Base-by-base conservation (phyloP, 1,140 invertebrate genomes). In the Ditylenchus dipsaci region DNA sequence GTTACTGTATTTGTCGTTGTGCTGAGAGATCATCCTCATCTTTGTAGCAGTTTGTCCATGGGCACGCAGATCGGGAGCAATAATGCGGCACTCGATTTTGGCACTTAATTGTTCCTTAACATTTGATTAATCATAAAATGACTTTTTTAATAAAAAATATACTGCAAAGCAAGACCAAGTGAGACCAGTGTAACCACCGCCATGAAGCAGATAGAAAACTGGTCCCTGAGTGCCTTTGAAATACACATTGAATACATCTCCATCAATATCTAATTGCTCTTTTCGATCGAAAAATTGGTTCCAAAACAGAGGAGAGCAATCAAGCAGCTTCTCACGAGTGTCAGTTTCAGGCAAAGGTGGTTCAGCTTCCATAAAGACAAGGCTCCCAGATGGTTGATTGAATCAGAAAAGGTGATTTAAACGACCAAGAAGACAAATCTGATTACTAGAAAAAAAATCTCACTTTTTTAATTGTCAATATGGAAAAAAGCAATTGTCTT, bases 11-110 rank as follows among this genome's bases (percentile, higher is more conserved):
- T 64, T 80, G 79, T 0, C 45, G 47, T 47, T 76, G 78, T n/a
- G 70, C 63, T n/a, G 79, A 81, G 5, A 82, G 57, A 59, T 83
- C 72, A 13, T 67, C 23, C 8, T 76, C 69, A 45, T 78, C 71
- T n/a, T 56, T 43, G 72, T 73, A 58, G 60, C 26, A 1, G 77
- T 76, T 43, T 76, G 62, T 7, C 80, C 80, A 62, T 82, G 80
- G 19, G 72, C 82, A 13, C 80, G 67, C 17, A 83, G 63, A 79
- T 82, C 80, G 5, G 76, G 75, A n/a, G 80, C 82, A 19, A 82
- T 53, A 7, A 83, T 57, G 63, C 69, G 75, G 68, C 80, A 82
- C 64, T 82, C 74, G 15, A 82, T 69, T 49, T 69, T 61, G 13
- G 38, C 56, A 13, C 33, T 63, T 9, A 82, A 13, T 21, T 74